Conservation (phyloP, 1,140 invertebrate species). For the Drosophila elegans region DNA sequence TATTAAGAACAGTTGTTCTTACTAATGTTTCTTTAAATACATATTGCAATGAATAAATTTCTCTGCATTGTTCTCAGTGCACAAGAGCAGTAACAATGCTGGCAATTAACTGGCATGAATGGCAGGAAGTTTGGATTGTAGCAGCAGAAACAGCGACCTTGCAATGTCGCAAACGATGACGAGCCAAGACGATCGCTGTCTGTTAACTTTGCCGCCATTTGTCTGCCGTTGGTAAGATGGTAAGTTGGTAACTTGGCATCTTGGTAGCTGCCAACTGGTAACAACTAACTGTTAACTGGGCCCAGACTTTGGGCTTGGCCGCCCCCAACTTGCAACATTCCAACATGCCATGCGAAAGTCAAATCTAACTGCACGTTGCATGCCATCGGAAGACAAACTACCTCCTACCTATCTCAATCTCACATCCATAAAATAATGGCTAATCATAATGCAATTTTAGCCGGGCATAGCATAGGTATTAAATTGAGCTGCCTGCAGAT, state of each 20-base stretch:
- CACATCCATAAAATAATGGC: slow-evolving; percentile 60
- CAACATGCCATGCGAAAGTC: slow-evolving; percentile 67
- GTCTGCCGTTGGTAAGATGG: slow-evolving; percentile 53
- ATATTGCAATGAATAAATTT: no score
- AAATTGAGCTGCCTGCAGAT: slow-evolving; percentile 42
- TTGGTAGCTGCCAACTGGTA: slow-evolving; percentile 25
- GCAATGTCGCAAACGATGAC: slow-evolving; percentile 67
- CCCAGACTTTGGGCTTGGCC: slow-evolving; percentile 45
- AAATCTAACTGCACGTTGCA: slow-evolving; percentile 76
- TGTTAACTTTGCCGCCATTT: slow-evolving; percentile 72
- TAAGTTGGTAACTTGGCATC: slow-evolving; percentile 24
- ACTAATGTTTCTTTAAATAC: no score
- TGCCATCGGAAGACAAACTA: slow-evolving; percentile 58
- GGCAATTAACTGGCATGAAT: slow-evolving; percentile 68
- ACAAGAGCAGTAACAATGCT: slow-evolving; percentile 43
- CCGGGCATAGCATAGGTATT: slow-evolving; percentile 26
- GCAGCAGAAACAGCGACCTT: slow-evolving; percentile 56
- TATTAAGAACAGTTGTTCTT: no score
- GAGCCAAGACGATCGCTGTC: slow-evolving; percentile 32
- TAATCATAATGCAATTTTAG: slow-evolving; percentile 75
- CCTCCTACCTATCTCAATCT: background rate
- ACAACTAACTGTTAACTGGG: slow-evolving; percentile 50
- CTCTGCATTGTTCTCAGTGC: slow-evolving; percentile 3
- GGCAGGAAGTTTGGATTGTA: slow-evolving; percentile 72
- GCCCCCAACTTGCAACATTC: slow-evolving; percentile 67